Conservation (phyloP, 35 echinoderm and acorn worm species). For the Anneissia japonica region DNA sequence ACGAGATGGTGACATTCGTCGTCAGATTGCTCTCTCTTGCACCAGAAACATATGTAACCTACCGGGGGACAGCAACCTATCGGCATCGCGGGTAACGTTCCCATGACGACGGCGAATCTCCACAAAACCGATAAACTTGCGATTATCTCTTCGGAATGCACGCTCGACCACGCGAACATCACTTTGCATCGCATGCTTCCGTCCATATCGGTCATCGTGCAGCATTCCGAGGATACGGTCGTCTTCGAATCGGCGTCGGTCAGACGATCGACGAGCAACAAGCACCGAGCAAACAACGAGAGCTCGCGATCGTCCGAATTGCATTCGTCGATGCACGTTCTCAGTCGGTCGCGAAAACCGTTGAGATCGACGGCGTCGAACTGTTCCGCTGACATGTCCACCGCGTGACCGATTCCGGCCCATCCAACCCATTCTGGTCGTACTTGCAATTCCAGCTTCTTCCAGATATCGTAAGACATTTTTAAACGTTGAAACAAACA, state of each 20-base stretch:
- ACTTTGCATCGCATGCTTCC: neutral
- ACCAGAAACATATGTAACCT: neutral
- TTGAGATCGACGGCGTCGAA: neutral
- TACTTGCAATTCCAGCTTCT: neutral
- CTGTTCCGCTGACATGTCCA: neutral
- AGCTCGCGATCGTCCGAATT: neutral
- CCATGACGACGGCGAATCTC: neutral
- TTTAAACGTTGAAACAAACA: too few species aligned
- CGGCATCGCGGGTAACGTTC: neutral
- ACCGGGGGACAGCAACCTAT: neutral
- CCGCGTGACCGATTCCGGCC: neutral
- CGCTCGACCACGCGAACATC: neutral
- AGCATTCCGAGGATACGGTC: neutral
- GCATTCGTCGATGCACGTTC: neutral
- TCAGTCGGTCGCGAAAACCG: too few species aligned
- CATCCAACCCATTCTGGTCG: neutral
- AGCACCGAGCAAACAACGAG: neutral
- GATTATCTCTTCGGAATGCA: neutral
- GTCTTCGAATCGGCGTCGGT: neutral
- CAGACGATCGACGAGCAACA: neutral
- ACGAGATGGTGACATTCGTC: neutral
- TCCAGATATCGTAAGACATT: neutral
- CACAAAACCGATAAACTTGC: neutral
- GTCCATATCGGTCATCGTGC: neutral
- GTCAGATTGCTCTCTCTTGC: neutral